phyloP scores from a whole-genome alignment of 1,140 invertebrate genomes.

The Whitmania pigra region DNA sequence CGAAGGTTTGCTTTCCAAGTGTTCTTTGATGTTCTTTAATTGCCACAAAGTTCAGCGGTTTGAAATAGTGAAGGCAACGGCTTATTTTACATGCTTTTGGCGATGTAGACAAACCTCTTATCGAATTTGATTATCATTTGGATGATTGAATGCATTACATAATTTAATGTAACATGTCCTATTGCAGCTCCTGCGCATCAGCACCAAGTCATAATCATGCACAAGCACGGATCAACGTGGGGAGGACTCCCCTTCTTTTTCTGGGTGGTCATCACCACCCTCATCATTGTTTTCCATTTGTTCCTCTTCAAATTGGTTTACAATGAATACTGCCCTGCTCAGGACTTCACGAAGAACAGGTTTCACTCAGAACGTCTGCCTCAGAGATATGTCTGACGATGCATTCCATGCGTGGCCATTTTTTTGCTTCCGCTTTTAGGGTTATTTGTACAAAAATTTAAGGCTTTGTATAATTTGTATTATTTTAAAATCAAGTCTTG shows the following conservation, averaged over 20 bases:
- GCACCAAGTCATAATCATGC: slow-evolving; percentile 75
- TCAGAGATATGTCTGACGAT: background rate
- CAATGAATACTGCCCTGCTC: slow-evolving; percentile 52
- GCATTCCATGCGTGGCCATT: background rate
- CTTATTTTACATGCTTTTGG: no score
- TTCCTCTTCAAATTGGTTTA: slow-evolving; percentile 86
- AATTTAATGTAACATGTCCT: slow-evolving; percentile 25
- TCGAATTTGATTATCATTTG: background rate
- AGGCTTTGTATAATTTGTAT: no score
- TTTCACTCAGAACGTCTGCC: background rate
- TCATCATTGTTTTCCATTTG: slow-evolving; percentile 82
- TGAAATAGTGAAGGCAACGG: no score
- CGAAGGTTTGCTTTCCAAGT: slow-evolving; percentile 50
- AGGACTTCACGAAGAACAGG: slow-evolving; percentile 22
- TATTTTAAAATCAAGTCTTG: no score
- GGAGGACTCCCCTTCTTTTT: slow-evolving; percentile 80
- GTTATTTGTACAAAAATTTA: no score
- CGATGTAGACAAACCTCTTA: no score
- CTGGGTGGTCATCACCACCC: slow-evolving; percentile 75
- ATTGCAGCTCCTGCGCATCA: slow-evolving; percentile 75
- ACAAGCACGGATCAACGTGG: slow-evolving; percentile 77
- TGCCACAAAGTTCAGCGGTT: no score
- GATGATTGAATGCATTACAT: background rate
- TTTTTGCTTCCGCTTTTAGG: no score
- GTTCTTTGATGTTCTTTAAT: background rate